Evolutionary conservation across 2,888 invertebrate genomes (phyloP).

Genomic region (Calameuta idolon): DNA sequence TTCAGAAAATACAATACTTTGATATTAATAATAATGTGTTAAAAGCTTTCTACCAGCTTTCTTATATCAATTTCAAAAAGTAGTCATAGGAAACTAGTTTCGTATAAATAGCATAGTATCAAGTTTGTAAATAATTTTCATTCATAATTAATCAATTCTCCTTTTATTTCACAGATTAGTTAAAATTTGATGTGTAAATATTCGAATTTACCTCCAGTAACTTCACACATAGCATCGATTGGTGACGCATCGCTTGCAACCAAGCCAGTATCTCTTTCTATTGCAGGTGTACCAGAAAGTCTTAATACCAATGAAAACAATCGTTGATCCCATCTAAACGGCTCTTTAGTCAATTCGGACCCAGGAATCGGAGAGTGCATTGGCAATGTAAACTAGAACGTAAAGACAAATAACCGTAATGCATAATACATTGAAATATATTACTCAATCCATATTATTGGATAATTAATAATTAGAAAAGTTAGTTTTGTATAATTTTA

Average conservation of each 20-base stretch:
- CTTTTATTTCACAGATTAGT: background rate
- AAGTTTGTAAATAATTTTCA: background rate
- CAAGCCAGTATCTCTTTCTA: constrained; percentile 86
- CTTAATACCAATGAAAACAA: constrained; percentile 94
- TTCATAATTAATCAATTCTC: background rate
- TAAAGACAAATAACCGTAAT: background rate
- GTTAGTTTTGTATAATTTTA: background rate
- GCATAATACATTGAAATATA: constrained; percentile 1
- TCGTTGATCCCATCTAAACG: constrained; percentile 99
- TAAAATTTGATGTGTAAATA: background rate
- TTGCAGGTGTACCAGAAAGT: constrained; percentile 90
- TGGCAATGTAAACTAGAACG: constrained; percentile 83
- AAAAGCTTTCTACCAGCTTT: no score
- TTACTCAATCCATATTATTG: background rate
- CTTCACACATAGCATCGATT: constrained; percentile 98
- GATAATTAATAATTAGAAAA: background rate
- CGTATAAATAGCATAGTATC: background rate
- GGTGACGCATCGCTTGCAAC: constrained; percentile 95
- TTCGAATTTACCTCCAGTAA: constrained; percentile 84
- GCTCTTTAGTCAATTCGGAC: constrained; percentile 96
- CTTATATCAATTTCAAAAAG: no score
- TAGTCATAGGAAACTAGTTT: background rate
- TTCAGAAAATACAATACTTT: no score
- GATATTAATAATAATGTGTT: no score
- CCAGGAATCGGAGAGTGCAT: constrained; percentile 96